These are phyloP conservation scores for Drosophila subpulchrella DNA, from an alignment of 1,140 invertebrate species.

Conservation along the genomic window DNA sequence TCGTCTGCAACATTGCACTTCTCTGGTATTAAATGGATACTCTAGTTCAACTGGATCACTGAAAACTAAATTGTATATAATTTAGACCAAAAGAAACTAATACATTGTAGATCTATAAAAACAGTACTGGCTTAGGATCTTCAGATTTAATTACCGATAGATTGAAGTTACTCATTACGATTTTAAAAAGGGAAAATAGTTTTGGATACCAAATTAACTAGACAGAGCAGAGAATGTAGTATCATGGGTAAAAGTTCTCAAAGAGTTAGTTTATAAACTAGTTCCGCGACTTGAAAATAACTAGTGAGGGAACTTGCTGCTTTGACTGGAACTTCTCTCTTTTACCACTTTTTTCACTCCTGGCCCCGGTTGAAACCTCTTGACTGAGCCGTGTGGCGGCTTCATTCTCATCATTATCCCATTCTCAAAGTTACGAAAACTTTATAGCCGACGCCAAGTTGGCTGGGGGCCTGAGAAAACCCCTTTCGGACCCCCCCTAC, in stretches of 20 bases:
- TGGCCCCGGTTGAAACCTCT: conserved; percentile 8
- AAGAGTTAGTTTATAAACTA: conserved; percentile 44
- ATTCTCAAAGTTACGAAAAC: conserved; percentile 45
- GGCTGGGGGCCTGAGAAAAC: conserved; percentile 27
- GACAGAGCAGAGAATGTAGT: conserved; percentile 16
- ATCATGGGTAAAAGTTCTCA: conserved; percentile 19
- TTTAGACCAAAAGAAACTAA: not conserved
- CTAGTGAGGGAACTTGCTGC: conserved; percentile 40
- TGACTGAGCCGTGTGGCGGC: conserved; percentile 34
- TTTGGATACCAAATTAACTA: not conserved
- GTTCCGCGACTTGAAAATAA: conserved; percentile 43
- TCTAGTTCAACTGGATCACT: not conserved
- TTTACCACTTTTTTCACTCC: not conserved
- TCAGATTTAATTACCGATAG: too few relatives aligned
- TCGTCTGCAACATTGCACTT: too few relatives aligned
- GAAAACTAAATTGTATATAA: not conserved
- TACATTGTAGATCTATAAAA: too few relatives aligned
- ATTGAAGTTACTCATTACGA: not conserved
- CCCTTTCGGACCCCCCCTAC: not conserved
- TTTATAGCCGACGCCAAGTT: conserved; percentile 45
- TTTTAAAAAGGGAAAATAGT: not conserved
- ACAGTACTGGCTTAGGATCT: too few relatives aligned
- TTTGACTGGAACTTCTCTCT: conserved; percentile 15
- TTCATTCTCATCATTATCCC: conserved; percentile 51
- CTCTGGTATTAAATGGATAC: not conserved